Evolutionary conservation across 2,797 vertebrate genomes (phyloP).

Genomic region (Cyprinella venusta): DNA sequence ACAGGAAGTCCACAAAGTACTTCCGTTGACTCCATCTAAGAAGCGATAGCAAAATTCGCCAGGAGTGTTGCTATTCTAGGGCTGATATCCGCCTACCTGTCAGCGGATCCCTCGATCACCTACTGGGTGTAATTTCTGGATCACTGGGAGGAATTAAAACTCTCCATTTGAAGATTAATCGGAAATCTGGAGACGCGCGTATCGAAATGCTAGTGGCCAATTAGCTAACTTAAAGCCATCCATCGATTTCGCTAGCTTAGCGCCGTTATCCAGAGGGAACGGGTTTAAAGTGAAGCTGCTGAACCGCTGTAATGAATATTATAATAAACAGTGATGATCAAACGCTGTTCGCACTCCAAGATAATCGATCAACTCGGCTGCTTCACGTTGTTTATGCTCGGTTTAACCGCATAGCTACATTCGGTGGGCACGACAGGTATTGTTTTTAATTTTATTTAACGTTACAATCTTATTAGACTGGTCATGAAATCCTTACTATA

Average conservation of each 20-base stretch:
- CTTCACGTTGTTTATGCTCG: slow-evolving; percentile 14
- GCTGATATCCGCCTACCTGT: slow-evolving; percentile 31
- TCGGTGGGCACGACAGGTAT: slow-evolving; percentile 7
- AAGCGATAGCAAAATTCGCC: slow-evolving; percentile 19
- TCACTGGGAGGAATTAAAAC: not conserved
- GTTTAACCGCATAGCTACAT: not conserved
- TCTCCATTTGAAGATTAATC: not conserved
- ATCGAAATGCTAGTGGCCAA: not conserved
- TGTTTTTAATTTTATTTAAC: not conserved
- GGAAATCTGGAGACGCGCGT: not conserved
- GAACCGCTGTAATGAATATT: slow-evolving; percentile 18
- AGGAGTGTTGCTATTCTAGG: slow-evolving; percentile 5
- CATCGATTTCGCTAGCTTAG: slow-evolving; percentile 28
- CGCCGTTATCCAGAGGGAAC: not conserved
- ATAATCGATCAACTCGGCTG: slow-evolving; percentile 5
- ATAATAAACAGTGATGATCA: slow-evolving; percentile 20
- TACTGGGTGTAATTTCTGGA: not conserved
- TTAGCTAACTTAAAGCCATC: not conserved
- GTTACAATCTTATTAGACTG: not conserved
- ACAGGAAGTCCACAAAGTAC: not conserved
- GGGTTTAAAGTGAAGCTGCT: not conserved
- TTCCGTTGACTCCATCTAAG: slow-evolving; percentile 31
- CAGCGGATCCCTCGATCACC: not conserved
- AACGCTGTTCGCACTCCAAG: not conserved
- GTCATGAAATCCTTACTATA: not conserved